Base-by-base conservation (phyloP, 2,797 vertebrate genomes). In the Sebastes cheni region DNA sequence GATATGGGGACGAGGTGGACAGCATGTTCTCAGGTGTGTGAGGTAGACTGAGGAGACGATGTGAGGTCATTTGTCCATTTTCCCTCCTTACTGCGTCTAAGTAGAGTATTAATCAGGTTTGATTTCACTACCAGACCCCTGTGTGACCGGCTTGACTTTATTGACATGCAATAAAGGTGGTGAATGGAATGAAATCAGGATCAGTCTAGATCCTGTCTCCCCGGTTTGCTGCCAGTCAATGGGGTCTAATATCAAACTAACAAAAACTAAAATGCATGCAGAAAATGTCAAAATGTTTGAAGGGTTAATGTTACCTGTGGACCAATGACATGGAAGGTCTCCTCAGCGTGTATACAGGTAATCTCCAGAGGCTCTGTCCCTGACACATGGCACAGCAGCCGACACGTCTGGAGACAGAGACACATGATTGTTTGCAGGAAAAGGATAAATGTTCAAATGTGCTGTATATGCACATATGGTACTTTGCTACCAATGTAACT, bases 291-390 rank as follows among this genome's bases (percentile, higher is more conserved):
- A 32, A 46, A 71, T 20, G 30, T 58, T 71, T 18, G 13, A 65
- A 30, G 8, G 42, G 42, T 72, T 72, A 32, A 60, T 58, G 8
- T 80, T 96, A 99, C 98, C 98, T 99, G 98, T 72, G 98, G 98
- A 50, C 98, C 98, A 70, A 99, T 99, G 85, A 99, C 98, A 80
- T 97, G 97, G 93, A 99, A 99, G 29, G 98, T 99, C 88, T 99
- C 98, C 92, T 98, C 98, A 27, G 98, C 99, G 3, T 99, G 98
- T 82, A 98, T 91, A 64, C 98, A 99, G 54, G 98, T 98, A 82
- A 99, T 99, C 95, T 99, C 98, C 3, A 99, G 95, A 1, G 99
- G 98, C 86, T 99, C 98, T 0, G 97, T 97, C 75, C 98, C 97
- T 9, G 97, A 99, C 86, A 99, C 94, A 52, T 99, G 98, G 82